These are phyloP conservation scores for Drosophila setosimentum DNA, from an alignment of 2,888 invertebrate genomes.

Conservation along the genomic window DNA sequence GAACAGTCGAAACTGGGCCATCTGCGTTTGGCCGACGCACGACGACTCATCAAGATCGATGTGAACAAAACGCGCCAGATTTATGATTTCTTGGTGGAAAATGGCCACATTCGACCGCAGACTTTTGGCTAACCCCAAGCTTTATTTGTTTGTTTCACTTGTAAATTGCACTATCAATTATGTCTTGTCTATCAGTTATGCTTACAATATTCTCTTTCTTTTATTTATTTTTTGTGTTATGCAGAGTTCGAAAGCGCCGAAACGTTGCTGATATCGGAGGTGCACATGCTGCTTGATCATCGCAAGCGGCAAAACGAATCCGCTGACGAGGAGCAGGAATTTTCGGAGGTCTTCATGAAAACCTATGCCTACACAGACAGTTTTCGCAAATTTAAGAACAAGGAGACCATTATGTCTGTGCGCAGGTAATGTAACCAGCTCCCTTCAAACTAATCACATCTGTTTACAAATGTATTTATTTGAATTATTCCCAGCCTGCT, in stretches of 20 bases:
- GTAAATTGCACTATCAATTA: constrained; percentile 53
- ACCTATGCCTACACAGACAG: constrained; percentile 98
- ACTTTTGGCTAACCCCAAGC: constrained; percentile 25
- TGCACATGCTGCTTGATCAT: constrained; percentile 98
- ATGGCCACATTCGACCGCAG: constrained; percentile 88
- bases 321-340: constrained; percentile 99
- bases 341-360: constrained; percentile 99
- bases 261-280: constrained; percentile 97
- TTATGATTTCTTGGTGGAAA: constrained; percentile 90
- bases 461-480: background rate
- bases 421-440: constrained; percentile 89
- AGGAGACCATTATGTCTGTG: constrained; percentile 98
- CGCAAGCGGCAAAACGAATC: constrained; percentile 99
- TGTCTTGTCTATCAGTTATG: constrained; percentile 7
- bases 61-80: constrained; percentile 96
- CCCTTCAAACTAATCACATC: background rate
- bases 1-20: constrained; percentile 92
- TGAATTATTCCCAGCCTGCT: constrained; percentile 89
- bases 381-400: constrained; percentile 98
- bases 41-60: constrained; percentile 95
- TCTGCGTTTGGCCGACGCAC: constrained; percentile 92
- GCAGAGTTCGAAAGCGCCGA: constrained; percentile 99
- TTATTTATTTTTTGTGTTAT: constrained; percentile 23
- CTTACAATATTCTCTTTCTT: background rate
- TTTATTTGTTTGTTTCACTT: constrained; percentile 55